Percentiles rank a stretch among this genome's conserved stretches.
phyloP scores from a whole-genome alignment of 1,140 invertebrate species.

The Drosophila paulistorum region DNA sequence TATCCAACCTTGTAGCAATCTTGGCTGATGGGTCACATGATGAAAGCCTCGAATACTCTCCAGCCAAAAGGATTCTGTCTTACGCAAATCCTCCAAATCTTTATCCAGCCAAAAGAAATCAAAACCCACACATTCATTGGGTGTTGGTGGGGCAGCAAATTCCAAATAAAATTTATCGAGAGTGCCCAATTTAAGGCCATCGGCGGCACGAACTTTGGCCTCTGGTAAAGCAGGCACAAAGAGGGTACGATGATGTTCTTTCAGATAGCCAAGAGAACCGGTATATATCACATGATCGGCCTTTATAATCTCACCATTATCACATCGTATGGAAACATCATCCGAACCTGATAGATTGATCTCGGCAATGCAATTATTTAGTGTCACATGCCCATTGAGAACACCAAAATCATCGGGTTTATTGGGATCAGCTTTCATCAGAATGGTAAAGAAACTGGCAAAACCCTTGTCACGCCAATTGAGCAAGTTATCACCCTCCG shows the following conservation, averaged over 20 bases:
- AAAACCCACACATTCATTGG: conserved; percentile 81
- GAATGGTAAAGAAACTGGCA: conserved; percentile 85
- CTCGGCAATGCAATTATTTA: conserved; percentile 84
- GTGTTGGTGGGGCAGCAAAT: conserved; percentile 87
- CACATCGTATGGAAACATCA: conserved; percentile 84
- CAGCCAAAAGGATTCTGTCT: conserved; percentile 84
- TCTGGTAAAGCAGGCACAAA: conserved; percentile 86
- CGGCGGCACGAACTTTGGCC: conserved; percentile 86
- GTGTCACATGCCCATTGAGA: conserved; percentile 77
- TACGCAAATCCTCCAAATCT: conserved; percentile 77
- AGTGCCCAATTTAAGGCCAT: conserved; percentile 87
- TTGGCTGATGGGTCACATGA: conserved; percentile 86
- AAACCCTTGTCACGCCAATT: conserved; percentile 87
- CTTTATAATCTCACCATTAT: conserved; percentile 85
- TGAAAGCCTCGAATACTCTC: conserved; percentile 87
- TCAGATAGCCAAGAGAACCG: conserved; percentile 88
- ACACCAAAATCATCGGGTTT: conserved; percentile 46
- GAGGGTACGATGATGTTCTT: conserved; percentile 85
- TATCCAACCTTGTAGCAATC: conserved; percentile 87
- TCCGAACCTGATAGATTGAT: conserved; percentile 79
- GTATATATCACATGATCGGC: conserved; percentile 89
- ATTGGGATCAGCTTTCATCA: conserved; percentile 80
- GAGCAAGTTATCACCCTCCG: conserved; percentile 85
- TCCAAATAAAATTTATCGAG: conserved; percentile 91
- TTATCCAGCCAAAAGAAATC: conserved; percentile 84